phyloP scores from a whole-genome alignment of 2,113 vertebrate genomes.

The Jacana jacana region DNA sequence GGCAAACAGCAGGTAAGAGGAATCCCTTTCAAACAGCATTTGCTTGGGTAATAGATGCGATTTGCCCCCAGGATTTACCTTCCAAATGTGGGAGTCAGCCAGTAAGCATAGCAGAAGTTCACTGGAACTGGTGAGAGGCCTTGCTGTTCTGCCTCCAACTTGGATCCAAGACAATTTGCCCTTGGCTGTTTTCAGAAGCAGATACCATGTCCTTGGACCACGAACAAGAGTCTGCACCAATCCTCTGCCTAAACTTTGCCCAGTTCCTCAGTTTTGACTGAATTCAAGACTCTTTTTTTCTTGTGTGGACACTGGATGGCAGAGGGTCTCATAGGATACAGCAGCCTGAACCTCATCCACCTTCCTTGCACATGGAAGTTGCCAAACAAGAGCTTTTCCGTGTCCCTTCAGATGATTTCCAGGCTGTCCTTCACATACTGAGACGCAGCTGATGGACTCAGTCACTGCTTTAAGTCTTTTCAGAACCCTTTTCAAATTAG shows the following conservation, averaged over 20 bases:
- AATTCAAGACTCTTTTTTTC: neutral
- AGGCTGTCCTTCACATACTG: neutral
- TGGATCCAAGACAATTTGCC: neutral
- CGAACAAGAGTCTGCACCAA: neutral
- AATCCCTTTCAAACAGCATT: neutral
- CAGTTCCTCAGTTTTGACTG: neutral
- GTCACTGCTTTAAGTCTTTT: neutral
- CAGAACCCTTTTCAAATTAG: neutral
- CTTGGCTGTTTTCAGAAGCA: conserved; percentile 29
- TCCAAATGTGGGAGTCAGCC: conserved; percentile 12
- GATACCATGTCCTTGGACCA: neutral
- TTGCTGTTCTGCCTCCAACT: neutral
- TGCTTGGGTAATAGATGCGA: neutral
- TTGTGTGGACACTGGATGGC: neutral
- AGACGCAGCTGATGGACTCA: neutral
- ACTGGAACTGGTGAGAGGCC: conserved; percentile 4
- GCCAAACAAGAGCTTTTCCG: neutral
- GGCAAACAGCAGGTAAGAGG: neutral
- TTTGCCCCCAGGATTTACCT: conserved; percentile 11
- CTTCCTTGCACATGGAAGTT: neutral
- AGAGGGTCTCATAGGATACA: neutral
- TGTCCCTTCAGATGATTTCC: neutral
- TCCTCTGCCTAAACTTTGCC: neutral
- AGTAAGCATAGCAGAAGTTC: neutral
- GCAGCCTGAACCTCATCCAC: neutral